Base-by-base conservation (phyloP, 1,140 invertebrate genomes). In the Aphelenchoides fujianensis region DNA sequence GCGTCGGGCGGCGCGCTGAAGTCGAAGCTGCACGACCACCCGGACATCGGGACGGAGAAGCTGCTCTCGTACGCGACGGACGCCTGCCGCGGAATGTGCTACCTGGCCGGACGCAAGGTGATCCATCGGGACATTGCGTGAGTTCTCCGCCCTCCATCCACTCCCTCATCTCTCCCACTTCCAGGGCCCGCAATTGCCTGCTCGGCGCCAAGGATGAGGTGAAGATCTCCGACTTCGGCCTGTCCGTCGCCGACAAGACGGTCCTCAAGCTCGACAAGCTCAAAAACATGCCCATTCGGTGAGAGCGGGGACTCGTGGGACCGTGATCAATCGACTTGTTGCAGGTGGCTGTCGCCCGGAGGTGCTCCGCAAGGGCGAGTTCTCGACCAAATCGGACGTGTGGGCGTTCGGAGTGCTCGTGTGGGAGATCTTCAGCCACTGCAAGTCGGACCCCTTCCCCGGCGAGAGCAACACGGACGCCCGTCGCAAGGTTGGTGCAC, bases 381-480 rank as follows among this genome's bases (percentile, higher is more conserved):
- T 97, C 85, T 97, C 94, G n/a, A 92, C 92, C 0, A 85, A 96
- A 1, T 96, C 93, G 86, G 95, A 97, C 87, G 93, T 97, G n/a
- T 97, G 95, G 94, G 95, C 93, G 82, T 98, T 93, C 85, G 94
- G 94, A 23, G 91, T 98, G 71, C 86, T 98, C 41, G 91, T 92
- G 88, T 97, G 94, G 94, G 95, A 97, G 87, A 93, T 97, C 81
- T 97, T 96, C 86, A 92, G 93, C 0, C 90, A 90, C 84, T 95
- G 95, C 7, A 90, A 91, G 73, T 94, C 92, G 69, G 76, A 78
- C 30, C 95, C 95, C 0, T 97, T 97, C 82, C 90, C 90, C 41
- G 94, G 94, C n/a, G 90, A 94, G 88, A 92, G 90, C 59, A 95
- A 95, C 86, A 91, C 91, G 28, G 90, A 92, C 85, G 92, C 93